These are phyloP conservation scores for Connochaetes taurinus DNA, from an alignment of 2,113 vertebrate species.

Conservation along the genomic window DNA sequence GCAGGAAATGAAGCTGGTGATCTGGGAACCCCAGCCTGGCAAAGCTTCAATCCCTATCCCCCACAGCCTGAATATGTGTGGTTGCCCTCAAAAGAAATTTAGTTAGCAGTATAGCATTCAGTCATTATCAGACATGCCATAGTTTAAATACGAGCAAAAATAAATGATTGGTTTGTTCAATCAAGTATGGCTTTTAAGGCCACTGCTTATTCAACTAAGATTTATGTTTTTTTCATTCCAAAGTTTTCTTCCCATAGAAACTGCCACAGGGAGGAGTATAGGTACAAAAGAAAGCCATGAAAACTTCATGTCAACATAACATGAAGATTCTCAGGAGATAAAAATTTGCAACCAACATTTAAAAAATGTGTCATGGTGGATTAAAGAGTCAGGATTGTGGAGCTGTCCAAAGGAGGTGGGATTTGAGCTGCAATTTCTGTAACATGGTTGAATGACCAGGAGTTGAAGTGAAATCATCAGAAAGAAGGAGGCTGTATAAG, in stretches of 20 bases:
- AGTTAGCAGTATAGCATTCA: not conserved
- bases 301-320: not conserved
- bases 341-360: not conserved
- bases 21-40: not conserved
- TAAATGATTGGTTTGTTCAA: not conserved
- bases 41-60: not conserved
- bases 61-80: not conserved
- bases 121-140: not conserved
- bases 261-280: not conserved
- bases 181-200: not conserved
- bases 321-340: not conserved
- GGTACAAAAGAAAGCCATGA: not conserved
- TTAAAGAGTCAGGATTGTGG: not conserved
- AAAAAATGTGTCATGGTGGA: not conserved
- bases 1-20: not conserved
- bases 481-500: not conserved
- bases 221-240: not conserved
- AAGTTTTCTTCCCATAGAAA: not conserved
- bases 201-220: not conserved
- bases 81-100: not conserved
- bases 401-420: not conserved
- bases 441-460: not conserved
- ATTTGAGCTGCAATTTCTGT: not conserved
- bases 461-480: not conserved
- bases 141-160: not conserved